Evolutionary conservation across 1,140 invertebrate species (phyloP).

Genomic region (Dreissena polymorpha): DNA sequence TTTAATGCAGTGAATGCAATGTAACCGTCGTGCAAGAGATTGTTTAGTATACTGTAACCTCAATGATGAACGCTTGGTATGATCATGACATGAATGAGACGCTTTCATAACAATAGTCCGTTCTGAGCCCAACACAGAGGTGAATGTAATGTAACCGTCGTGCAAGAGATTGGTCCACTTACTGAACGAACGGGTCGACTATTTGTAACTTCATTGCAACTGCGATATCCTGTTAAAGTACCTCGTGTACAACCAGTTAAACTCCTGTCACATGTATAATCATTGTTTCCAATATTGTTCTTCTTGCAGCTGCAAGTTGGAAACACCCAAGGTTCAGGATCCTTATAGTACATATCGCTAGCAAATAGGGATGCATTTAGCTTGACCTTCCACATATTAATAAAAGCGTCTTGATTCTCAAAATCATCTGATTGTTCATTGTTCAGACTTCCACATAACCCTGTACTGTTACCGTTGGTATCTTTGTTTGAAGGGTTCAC

Average conservation of each 20-base stretch:
- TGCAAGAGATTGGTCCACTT: no score
- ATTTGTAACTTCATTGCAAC: conserved; percentile 15
- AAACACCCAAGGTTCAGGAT: conserved; percentile 24
- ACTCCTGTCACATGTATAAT: conserved; percentile 11
- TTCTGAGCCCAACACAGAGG: no score
- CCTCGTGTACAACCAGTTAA: conserved; percentile 9
- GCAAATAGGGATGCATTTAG: background rate
- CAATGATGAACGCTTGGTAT: no score
- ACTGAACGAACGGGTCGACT: conserved; percentile 14
- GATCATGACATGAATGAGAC: no score
- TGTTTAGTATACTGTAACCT: no score
- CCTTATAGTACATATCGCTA: background rate
- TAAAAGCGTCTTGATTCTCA: conserved; percentile 3
- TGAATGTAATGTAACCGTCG: no score
- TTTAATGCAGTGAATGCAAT: no score
- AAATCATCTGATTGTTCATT: conserved; percentile 21
- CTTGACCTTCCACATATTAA: conserved; percentile 22
- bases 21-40: no score
- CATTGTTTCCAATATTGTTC: background rate
- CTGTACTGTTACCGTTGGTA: conserved; percentile 20
- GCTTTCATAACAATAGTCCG: no score
- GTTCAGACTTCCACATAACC: conserved; percentile 38
- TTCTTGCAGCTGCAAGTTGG: conserved; percentile 5
- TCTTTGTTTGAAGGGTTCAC: conserved; percentile 30
- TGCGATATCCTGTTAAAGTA: conserved; percentile 19